Conservation (phyloP, 2,113 vertebrate genomes). For the Sprattus sprattus region DNA sequence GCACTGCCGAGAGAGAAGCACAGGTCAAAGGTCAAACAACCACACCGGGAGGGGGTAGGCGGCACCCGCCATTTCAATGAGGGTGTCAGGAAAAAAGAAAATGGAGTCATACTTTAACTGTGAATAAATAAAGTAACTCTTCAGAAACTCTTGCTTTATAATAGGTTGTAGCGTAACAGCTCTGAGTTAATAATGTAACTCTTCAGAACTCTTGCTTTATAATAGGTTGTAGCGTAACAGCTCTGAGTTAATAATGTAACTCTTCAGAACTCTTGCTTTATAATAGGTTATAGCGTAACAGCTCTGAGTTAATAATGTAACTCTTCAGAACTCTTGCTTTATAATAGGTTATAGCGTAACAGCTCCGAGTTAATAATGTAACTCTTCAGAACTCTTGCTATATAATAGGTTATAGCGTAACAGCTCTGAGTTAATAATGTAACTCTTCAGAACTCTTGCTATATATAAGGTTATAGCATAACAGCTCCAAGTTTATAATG, state of each 20-base stretch:
- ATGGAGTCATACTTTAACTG: background rate
- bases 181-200: too few relatives aligned
- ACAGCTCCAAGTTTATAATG: background rate
- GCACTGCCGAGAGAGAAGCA: constrained; percentile 83
- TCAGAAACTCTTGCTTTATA: too few relatives aligned
- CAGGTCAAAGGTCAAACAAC: constrained; percentile 68
- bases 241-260: too few relatives aligned
- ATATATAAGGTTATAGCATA: background rate
- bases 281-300: background rate
- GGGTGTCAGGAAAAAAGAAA: too few relatives aligned
- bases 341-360: background rate
- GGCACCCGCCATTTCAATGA: constrained; percentile 11
- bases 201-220: background rate
- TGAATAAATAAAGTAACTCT: too few relatives aligned
- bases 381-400: background rate
- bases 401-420: background rate
- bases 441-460: too few relatives aligned
- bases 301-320: too few relatives aligned
- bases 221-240: background rate
- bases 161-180: background rate
- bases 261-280: background rate
- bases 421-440: background rate
- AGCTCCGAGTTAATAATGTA: too few relatives aligned
- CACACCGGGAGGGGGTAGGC: constrained; percentile 53
- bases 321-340: background rate